phyloP scores from a whole-genome alignment of 2,888 invertebrate species.

The Dioctria linearis region DNA sequence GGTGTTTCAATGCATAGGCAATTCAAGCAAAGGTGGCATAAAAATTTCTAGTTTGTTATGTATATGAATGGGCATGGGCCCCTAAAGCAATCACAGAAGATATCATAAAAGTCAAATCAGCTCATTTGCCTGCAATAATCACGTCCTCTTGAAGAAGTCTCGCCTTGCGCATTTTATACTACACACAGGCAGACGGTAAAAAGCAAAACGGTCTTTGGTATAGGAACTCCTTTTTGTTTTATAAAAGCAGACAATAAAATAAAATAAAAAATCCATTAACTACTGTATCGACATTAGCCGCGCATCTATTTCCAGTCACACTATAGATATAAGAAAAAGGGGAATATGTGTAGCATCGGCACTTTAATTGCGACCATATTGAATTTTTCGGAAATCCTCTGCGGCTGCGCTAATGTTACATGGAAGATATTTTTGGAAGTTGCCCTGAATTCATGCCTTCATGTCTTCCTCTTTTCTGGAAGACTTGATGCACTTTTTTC shows the following conservation, averaged over 20 bases:
- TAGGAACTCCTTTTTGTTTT: conserved; percentile 14
- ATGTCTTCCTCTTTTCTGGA: conserved; percentile 9
- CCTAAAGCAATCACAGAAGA: conserved; percentile 42
- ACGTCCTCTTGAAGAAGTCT: conserved; percentile 54
- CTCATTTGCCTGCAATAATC: conserved; percentile 56
- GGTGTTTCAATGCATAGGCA: too few relatives aligned
- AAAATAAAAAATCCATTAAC: conserved; percentile 56
- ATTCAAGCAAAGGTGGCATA: conserved; percentile 9
- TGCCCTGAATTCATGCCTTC: conserved; percentile 25
- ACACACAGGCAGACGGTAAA: conserved; percentile 31
- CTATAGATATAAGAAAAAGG: conserved; percentile 4
- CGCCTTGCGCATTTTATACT: neutral
- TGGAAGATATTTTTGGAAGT: conserved; percentile 53
- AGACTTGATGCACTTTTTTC: conserved; percentile 31
- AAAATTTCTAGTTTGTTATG: conserved; percentile 11
- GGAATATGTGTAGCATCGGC: neutral
- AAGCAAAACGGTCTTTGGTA: conserved; percentile 30
- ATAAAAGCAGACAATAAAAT: too few relatives aligned
- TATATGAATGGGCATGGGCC: neutral
- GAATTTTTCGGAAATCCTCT: conserved; percentile 52
- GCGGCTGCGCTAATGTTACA: neutral
- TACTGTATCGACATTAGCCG: conserved; percentile 47
- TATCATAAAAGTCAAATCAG: conserved; percentile 54
- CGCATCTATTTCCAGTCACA: conserved; percentile 47
- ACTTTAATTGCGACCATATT: conserved; percentile 58